phyloP scores from a whole-genome alignment of 2,888 invertebrate genomes.

The Caenorhabditis uteleia region DNA sequence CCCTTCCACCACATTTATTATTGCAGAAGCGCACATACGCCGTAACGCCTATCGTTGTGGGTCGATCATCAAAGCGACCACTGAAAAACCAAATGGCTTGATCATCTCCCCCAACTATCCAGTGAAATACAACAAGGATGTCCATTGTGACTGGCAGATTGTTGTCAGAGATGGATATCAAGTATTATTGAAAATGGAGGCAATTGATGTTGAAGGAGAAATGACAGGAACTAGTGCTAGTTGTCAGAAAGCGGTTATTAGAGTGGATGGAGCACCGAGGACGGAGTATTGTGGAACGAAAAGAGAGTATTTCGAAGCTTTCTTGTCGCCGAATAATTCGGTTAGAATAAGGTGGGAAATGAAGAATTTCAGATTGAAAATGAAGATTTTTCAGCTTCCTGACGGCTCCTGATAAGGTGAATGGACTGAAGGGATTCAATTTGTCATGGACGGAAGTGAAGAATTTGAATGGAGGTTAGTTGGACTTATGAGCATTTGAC shows the following conservation, averaged over 20 bases:
- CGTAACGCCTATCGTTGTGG: slow-evolving; percentile 37
- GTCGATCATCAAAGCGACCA: slow-evolving; percentile 34
- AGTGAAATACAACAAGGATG: slow-evolving; percentile 82
- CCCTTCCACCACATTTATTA: background rate
- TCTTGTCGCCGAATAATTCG: slow-evolving; percentile 36
- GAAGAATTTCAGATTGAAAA: background rate
- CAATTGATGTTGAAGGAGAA: slow-evolving; percentile 87
- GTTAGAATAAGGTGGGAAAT: slow-evolving; percentile 35
- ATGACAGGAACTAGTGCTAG: slow-evolving; percentile 54
- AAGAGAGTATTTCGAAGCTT: slow-evolving; percentile 22
- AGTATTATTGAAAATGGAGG: slow-evolving; percentile 87
- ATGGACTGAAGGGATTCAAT: slow-evolving; percentile 67
- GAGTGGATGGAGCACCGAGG: slow-evolving; percentile 34
- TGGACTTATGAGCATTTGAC: no score
- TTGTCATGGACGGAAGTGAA: slow-evolving; percentile 69
- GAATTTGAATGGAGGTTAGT: slow-evolving; percentile 49
- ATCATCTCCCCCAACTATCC: slow-evolving; percentile 87
- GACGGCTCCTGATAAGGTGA: slow-evolving; percentile 67
- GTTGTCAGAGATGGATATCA: slow-evolving; percentile 55
- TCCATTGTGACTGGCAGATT: slow-evolving; percentile 96
- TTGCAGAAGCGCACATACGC: slow-evolving; percentile 23
- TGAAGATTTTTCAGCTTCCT: slow-evolving; percentile 58
- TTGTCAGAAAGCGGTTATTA: slow-evolving; percentile 57
- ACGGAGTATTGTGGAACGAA: slow-evolving; percentile 53
- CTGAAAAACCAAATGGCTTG: slow-evolving; percentile 37